Evolutionary conservation across 1,140 invertebrate species (phyloP).

Genomic region (Lasioglossum albipes): DNA sequence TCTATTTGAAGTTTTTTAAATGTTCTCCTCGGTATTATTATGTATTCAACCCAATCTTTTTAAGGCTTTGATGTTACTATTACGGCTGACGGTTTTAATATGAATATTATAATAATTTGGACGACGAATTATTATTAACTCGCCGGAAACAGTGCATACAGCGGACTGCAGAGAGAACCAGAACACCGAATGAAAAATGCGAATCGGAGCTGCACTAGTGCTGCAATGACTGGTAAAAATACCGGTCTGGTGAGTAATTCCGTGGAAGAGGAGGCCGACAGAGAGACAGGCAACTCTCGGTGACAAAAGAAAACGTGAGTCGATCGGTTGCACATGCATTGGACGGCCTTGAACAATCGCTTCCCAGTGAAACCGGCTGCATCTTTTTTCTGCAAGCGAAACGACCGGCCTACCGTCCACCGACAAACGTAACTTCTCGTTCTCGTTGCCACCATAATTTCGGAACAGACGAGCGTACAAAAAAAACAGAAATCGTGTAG

Average conservation of each 20-base stretch:
- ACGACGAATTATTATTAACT: too few species aligned
- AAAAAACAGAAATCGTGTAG: too few species aligned
- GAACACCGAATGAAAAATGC: not conserved
- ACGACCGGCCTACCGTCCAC: not conserved
- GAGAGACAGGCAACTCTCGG: conserved; percentile 46
- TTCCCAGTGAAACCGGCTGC: conserved; percentile 7
- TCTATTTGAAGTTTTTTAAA: too few species aligned
- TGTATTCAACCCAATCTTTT: too few species aligned
- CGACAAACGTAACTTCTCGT: not conserved
- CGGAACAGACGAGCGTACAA: too few species aligned
- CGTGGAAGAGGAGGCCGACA: conserved; percentile 21
- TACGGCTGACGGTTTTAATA: too few species aligned
- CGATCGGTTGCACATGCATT: conserved; percentile 40
- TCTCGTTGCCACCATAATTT: not conserved
- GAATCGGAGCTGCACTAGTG: not conserved
- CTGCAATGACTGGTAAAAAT: conserved; percentile 51
- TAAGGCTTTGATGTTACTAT: too few species aligned
- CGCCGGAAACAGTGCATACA: too few species aligned
- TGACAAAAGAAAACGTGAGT: conserved; percentile 39
- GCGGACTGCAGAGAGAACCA: not conserved
- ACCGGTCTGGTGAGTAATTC: conserved; percentile 56
- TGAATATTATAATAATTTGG: too few species aligned
- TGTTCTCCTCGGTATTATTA: too few species aligned
- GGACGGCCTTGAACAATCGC: conserved; percentile 42
- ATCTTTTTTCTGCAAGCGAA: conserved; percentile 11